phyloP scores from a whole-genome alignment of 1,140 invertebrate species.

The Neomicropteryx cornuta region DNA sequence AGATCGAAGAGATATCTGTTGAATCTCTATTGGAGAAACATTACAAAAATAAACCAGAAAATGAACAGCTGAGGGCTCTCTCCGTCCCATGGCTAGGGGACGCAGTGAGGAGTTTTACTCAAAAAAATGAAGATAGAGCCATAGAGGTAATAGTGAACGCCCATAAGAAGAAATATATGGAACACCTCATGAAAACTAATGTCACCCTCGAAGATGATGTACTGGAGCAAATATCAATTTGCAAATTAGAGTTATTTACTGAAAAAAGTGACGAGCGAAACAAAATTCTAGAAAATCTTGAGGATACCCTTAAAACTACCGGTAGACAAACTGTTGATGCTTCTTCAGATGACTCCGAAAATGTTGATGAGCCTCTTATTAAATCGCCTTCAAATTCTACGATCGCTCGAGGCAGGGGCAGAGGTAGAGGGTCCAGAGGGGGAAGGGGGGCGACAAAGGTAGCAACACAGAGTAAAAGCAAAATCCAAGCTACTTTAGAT shows the following conservation, averaged over 20 bases:
- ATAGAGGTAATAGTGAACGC: constrained; percentile 10
- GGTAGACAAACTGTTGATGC: not conserved
- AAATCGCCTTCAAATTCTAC: not conserved
- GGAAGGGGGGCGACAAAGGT: constrained; percentile 11
- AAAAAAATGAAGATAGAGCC: constrained; percentile 12
- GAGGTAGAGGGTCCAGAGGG: constrained; percentile 9
- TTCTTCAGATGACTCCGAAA: not conserved
- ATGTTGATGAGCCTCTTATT: constrained; percentile 1
- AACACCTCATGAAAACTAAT: constrained; percentile 11
- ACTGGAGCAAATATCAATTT: constrained; percentile 10
- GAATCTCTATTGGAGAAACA: constrained; percentile 13
- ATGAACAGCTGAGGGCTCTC: constrained; percentile 11
- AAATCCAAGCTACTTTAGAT: no score
- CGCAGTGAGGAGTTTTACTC: constrained; percentile 14
- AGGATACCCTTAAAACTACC: constrained; percentile 1
- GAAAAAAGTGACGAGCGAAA: constrained; percentile 2
- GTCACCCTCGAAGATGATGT: constrained; percentile 11
- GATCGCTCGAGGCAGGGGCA: constrained; percentile 10
- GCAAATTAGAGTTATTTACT: constrained; percentile 8
- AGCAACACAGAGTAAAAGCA: no score
- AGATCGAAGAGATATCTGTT: constrained; percentile 18
- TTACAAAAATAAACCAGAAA: constrained; percentile 12
- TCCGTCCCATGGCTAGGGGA: constrained; percentile 14
- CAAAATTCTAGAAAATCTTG: constrained; percentile 6
- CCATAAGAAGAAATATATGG: constrained; percentile 9